Conservation (phyloP, 2,888 invertebrate species). For the Apantesis nais region DNA sequence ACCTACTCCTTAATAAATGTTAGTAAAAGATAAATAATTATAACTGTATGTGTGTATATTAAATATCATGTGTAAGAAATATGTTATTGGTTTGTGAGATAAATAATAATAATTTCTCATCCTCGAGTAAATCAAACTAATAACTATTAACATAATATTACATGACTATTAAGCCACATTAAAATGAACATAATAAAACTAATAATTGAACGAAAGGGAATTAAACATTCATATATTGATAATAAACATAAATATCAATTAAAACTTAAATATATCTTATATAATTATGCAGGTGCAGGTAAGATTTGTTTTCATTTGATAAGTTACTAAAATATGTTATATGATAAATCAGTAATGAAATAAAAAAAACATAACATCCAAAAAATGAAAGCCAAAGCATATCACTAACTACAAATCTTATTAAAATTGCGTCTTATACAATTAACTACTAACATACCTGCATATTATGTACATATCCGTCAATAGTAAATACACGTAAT, state of each 20-base stretch:
- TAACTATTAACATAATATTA: constrained; percentile 34
- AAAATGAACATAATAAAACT: constrained; percentile 57
- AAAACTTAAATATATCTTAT: constrained; percentile 1
- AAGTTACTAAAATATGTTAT: not conserved
- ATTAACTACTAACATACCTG: constrained; percentile 24
- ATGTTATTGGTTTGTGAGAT: not conserved
- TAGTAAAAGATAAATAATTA: not conserved
- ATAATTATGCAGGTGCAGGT: not conserved
- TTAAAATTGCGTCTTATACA: constrained; percentile 18
- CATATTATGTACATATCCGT: constrained; percentile 31
- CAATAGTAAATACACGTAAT: constrained; percentile 28
- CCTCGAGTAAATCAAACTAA: constrained; percentile 23
- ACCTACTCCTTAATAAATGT: too few species aligned
- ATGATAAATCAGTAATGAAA: not conserved
- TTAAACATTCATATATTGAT: constrained; percentile 38
- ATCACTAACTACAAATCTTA: not conserved
- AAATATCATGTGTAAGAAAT: not conserved
- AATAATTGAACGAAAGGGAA: constrained; percentile 82
- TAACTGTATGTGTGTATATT: not conserved
- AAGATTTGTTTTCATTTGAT: not conserved
- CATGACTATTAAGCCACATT: constrained; percentile 56
- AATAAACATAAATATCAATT: constrained; percentile 12
- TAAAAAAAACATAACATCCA: not conserved
- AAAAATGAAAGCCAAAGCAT: not conserved
- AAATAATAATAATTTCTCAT: constrained; percentile 15